These are phyloP conservation scores for Silurus lanzhouensis DNA, from an alignment of 2,797 vertebrate species.

Conservation along the genomic window DNA sequence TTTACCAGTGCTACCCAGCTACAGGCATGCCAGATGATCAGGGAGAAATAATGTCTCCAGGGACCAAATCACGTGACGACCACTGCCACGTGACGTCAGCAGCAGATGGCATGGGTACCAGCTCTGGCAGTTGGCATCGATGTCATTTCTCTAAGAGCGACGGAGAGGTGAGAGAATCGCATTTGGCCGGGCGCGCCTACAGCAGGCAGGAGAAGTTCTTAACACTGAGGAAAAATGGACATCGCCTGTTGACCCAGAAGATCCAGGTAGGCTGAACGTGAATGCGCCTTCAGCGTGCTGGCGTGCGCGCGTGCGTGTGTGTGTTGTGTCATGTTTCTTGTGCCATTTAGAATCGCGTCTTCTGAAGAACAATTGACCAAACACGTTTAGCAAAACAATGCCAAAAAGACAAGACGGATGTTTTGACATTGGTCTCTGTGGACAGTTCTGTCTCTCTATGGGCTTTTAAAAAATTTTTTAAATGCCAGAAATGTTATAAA, in stretches of 20 bases:
- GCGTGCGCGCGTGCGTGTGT: neutral
- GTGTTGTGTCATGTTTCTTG: neutral
- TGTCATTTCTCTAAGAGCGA: constrained; percentile 93
- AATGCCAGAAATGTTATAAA: neutral
- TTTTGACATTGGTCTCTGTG: neutral
- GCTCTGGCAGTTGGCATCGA: constrained; percentile 93
- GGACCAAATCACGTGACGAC: constrained; percentile 84
- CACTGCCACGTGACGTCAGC: constrained; percentile 88
- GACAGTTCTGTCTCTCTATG: neutral
- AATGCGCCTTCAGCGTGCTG: neutral
- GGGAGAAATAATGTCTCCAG: constrained; percentile 86
- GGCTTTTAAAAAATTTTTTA: neutral
- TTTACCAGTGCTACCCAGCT: constrained; percentile 83
- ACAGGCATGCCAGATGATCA: constrained; percentile 88
- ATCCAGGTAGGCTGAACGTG: constrained; percentile 57
- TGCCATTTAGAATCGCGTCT: neutral
- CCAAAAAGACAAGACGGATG: neutral
- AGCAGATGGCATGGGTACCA: constrained; percentile 96
- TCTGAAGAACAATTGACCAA: neutral
- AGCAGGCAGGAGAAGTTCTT: constrained; percentile 58
- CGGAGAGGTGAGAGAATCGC: constrained; percentile 79
- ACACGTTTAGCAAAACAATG: neutral
- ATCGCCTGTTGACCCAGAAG: constrained; percentile 65
- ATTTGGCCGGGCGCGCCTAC: constrained; percentile 34
- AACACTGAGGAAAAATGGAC: constrained; percentile 76